Evolutionary conservation across 2,888 invertebrate genomes (phyloP).

Genomic region (Dastarcus helophoroides): DNA sequence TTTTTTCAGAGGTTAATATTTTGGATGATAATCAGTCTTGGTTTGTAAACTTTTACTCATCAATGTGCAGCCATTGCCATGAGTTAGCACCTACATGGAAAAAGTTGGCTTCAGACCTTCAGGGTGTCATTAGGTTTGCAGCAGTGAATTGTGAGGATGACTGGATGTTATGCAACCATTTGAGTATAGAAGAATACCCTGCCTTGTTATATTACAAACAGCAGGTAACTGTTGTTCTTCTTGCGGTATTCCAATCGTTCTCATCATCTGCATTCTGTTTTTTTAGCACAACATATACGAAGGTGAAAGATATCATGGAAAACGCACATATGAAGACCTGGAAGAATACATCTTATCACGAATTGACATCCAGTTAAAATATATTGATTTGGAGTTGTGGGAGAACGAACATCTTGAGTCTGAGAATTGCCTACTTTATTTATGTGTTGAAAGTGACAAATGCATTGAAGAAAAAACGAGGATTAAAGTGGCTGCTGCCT

Average conservation of each 20-base stretch:
- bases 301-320: slow-evolving; percentile 48
- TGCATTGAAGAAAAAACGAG: slow-evolving; percentile 46
- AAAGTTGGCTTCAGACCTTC: slow-evolving; percentile 60
- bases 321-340: slow-evolving; percentile 46
- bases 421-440: slow-evolving; percentile 46
- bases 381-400: slow-evolving; percentile 35
- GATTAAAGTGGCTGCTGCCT: slow-evolving; percentile 58
- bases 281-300: slow-evolving; percentile 44
- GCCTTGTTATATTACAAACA: slow-evolving; percentile 55
- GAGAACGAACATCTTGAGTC: slow-evolving; percentile 21
- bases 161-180: slow-evolving; percentile 61
- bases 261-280: slow-evolving; percentile 3
- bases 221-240: slow-evolving; percentile 21
- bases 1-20: slow-evolving; percentile 34
- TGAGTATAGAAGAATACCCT: slow-evolving; percentile 66
- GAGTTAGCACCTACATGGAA: slow-evolving; percentile 74
- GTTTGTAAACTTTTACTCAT: slow-evolving; percentile 84
- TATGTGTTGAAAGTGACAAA: slow-evolving; percentile 42
- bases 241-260: slow-evolving; percentile 1
- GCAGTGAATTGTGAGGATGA: slow-evolving; percentile 85
- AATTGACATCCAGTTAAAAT: slow-evolving; percentile 37
- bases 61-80: slow-evolving; percentile 78
- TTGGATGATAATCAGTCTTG: slow-evolving; percentile 53
- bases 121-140: slow-evolving; percentile 66
- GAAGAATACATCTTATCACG: slow-evolving; percentile 53